A percentile compares a stretch with the other conserved stretches of the same genome.
phyloP scores from a whole-genome alignment of 2,113 vertebrate genomes.

The Procapra przewalskii region DNA sequence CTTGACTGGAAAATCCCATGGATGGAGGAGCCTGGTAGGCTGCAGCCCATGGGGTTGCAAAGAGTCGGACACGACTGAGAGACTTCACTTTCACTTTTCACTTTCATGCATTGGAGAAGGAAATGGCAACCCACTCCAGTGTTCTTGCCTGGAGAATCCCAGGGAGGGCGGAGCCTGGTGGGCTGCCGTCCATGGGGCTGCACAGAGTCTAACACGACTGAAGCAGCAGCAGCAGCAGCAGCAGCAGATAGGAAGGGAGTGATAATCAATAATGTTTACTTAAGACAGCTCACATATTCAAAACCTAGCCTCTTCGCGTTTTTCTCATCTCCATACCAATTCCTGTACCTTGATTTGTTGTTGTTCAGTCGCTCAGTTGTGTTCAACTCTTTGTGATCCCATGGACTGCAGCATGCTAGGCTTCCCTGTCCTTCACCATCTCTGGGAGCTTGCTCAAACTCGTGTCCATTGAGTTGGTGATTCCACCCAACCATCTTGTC shows the following conservation, averaged over 20 bases:
- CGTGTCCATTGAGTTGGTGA: background rate
- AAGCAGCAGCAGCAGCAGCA: too few species aligned
- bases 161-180: too few species aligned
- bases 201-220: too few species aligned
- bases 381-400: background rate
- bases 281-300: background rate
- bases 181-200: too few species aligned
- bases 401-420: background rate
- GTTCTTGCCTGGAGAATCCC: too few species aligned
- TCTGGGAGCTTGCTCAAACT: background rate
- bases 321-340: background rate
- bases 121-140: too few species aligned
- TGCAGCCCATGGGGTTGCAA: too few species aligned
- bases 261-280: background rate
- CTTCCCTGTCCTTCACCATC: background rate
- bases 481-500: background rate
- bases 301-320: background rate
- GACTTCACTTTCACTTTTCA: too few species aligned
- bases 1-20: too few species aligned
- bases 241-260: background rate
- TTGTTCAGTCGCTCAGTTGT: background rate
- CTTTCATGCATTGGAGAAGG: too few species aligned
- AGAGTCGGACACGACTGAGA: too few species aligned
- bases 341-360: background rate
- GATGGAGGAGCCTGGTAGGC: too few species aligned